Evolutionary conservation across 2,888 invertebrate species (phyloP).

Genomic region (Erebia ligea): DNA sequence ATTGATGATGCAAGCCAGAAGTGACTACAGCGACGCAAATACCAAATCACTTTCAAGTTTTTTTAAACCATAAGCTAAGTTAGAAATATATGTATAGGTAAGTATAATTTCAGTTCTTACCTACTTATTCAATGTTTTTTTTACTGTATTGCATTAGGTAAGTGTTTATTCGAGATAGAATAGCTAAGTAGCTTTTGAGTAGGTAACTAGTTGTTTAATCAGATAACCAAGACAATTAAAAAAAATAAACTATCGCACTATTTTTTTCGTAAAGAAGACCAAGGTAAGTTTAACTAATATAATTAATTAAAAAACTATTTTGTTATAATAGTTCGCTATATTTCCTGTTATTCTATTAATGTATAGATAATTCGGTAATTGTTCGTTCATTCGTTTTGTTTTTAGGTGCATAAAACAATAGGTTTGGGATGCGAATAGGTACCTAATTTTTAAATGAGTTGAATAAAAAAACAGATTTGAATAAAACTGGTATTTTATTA

Average conservation of each 20-base stretch:
- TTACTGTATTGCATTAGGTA: not conserved
- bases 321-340: too few species aligned
- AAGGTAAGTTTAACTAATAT: too few species aligned
- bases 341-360: conserved; percentile 8
- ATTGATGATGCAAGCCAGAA: too few species aligned
- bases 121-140: not conserved
- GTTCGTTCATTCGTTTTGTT: not conserved
- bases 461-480: conserved; percentile 27
- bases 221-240: too few species aligned
- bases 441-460: not conserved
- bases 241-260: too few species aligned
- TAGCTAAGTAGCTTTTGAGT: not conserved
- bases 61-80: too few species aligned
- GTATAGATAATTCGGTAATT: not conserved
- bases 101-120: not conserved
- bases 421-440: not conserved
- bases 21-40: too few species aligned
- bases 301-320: too few species aligned
- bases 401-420: conserved; percentile 7
- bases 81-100: not conserved
- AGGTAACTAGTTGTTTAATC: too few species aligned
- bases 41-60: too few species aligned
- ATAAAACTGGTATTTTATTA: conserved; percentile 45
- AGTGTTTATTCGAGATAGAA: not conserved
- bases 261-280: too few species aligned